A percentile compares a stretch with the other conserved stretches of the same genome.
Evolutionary conservation across 2,888 invertebrate species (phyloP).

Genomic region (Liopterus haemorrhoidalis): DNA sequence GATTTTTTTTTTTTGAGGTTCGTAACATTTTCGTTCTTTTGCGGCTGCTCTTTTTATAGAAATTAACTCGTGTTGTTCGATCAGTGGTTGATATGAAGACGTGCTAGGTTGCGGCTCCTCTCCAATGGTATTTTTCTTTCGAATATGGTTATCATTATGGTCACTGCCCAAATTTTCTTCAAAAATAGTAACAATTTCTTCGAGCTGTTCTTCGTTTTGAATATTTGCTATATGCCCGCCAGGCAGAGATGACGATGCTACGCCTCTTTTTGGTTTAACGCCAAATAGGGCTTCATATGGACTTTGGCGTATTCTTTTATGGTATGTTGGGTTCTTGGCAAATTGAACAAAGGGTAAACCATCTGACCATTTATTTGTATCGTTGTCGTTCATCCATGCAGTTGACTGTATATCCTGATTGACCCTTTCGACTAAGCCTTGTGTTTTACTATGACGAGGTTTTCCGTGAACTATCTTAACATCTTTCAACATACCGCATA

Average conservation of each 20-base stretch:
- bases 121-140: slow-evolving; percentile 21
- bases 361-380: slow-evolving; percentile 35
- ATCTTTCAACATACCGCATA: slow-evolving; percentile 32
- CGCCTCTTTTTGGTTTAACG: slow-evolving; percentile 27
- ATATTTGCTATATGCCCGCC: slow-evolving; percentile 30
- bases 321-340: slow-evolving; percentile 19
- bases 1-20: slow-evolving; percentile 22
- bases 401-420: no score
- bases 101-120: slow-evolving; percentile 23
- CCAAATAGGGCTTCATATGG: slow-evolving; percentile 34
- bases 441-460: slow-evolving; percentile 31
- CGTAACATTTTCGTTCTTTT: slow-evolving; percentile 24
- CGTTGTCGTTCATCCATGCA: slow-evolving; percentile 36
- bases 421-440: slow-evolving; percentile 31
- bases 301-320: slow-evolving; percentile 31
- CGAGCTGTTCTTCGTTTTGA: slow-evolving; percentile 33
- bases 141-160: slow-evolving; percentile 27
- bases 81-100: slow-evolving; percentile 28
- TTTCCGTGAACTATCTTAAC: slow-evolving; percentile 34
- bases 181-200: slow-evolving; percentile 30
- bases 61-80: slow-evolving; percentile 27
- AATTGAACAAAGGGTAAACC: slow-evolving; percentile 15
- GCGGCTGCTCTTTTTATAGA: slow-evolving; percentile 26
- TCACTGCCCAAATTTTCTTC: slow-evolving; percentile 28
- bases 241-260: slow-evolving; percentile 32